Percentiles rank a stretch among this genome's conserved stretches.
These are phyloP conservation scores for Vespertilio murinus DNA, from an alignment of 2,797 vertebrate genomes.

Conservation along the genomic window DNA sequence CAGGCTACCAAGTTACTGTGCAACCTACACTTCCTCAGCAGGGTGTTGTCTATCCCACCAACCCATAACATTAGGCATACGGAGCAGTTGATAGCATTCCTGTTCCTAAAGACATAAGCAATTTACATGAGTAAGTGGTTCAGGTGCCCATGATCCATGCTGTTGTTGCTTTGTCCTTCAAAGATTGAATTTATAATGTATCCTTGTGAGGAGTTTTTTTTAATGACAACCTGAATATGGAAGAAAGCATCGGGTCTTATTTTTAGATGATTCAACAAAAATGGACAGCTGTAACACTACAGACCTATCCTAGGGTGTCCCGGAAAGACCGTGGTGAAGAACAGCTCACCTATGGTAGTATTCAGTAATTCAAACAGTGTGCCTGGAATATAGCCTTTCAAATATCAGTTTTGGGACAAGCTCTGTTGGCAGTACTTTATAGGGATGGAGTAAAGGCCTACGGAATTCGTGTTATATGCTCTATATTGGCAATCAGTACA, in stretches of 20 bases:
- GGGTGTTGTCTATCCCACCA: neutral
- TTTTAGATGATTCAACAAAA: neutral
- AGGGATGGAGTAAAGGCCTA: neutral
- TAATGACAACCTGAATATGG: neutral
- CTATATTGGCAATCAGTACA: neutral
- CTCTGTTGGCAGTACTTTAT: neutral
- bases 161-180: neutral
- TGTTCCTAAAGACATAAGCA: neutral
- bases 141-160: too few species aligned
- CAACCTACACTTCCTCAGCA: fast-evolving
- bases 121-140: neutral
- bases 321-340: neutral
- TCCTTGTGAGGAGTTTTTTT: neutral
- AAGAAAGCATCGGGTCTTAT: neutral
- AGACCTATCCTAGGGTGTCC: too few species aligned
- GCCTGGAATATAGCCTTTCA: neutral
- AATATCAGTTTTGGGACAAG: too few species aligned
- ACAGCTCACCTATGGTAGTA: neutral
- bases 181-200: neutral
- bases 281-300: neutral
- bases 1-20: neutral
- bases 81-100: neutral
- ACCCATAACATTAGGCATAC: too few species aligned
- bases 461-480: neutral
- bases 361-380: neutral